phyloP scores from a whole-genome alignment of 2,113 vertebrate species.

The Lepidiolamprologus cunningtoni region DNA sequence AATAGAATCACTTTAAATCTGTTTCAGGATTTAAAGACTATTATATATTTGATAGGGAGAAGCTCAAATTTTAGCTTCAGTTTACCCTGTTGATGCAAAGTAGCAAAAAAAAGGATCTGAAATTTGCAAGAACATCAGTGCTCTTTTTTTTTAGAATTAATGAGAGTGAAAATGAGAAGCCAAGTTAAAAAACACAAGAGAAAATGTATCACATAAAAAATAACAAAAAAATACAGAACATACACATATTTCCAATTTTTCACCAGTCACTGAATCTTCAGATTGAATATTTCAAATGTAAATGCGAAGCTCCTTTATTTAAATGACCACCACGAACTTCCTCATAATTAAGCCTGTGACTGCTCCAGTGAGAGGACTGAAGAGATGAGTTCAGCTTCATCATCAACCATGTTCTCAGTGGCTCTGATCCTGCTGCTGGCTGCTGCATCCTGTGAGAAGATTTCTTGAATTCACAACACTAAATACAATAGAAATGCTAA shows the following conservation, averaged over 20 bases:
- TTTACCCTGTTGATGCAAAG: accelerated
- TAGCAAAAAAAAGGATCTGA: neutral
- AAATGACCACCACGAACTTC: neutral
- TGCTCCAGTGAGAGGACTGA: neutral
- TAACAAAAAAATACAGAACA: neutral
- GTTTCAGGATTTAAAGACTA: neutral
- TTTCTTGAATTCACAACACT: neutral
- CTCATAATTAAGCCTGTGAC: neutral
- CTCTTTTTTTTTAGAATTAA: neutral
- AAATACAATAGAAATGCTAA: neutral
- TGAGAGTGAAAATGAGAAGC: neutral
- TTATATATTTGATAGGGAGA: accelerated
- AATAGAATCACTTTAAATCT: neutral
- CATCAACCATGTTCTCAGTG: neutral
- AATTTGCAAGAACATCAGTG: neutral
- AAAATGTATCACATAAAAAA: neutral
- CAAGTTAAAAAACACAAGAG: neutral
- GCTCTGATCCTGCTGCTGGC: neutral
- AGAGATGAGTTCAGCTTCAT: neutral
- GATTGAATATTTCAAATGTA: accelerated
- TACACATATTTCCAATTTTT: neutral
- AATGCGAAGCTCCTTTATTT: accelerated
- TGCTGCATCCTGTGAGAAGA: neutral
- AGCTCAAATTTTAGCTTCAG: neutral
- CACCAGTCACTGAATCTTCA: neutral